phyloP scores from a whole-genome alignment of 2,797 vertebrate species.

The Kryptopterus vitreolus region DNA sequence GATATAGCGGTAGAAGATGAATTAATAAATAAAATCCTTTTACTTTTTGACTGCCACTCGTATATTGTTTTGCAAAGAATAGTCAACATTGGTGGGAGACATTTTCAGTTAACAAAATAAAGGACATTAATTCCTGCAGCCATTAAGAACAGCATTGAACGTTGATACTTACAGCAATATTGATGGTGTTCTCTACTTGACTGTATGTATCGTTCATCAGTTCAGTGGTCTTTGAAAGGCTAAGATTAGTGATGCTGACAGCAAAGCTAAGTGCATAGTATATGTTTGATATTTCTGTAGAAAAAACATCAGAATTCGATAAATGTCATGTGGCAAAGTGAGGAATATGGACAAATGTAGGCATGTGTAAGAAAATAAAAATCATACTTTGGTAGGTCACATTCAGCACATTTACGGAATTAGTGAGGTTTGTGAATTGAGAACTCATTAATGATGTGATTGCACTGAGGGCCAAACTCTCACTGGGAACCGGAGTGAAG shows the following conservation, averaged over 20 bases:
- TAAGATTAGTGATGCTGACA: conserved; percentile 14
- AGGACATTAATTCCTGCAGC: no score
- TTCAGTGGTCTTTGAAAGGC: not conserved
- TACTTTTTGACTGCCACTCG: no score
- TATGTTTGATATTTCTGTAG: conserved; percentile 20
- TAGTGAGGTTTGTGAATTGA: not conserved
- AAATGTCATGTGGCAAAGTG: not conserved
- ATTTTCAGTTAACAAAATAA: not conserved
- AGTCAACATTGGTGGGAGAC: not conserved
- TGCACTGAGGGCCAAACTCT: conserved; percentile 22
- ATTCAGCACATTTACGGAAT: conserved; percentile 9
- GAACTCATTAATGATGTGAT: not conserved
- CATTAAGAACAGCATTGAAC: not conserved
- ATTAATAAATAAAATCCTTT: no score
- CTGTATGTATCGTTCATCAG: conserved; percentile 6
- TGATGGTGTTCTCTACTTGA: not conserved
- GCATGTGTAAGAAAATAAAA: not conserved
- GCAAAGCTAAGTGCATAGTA: conserved; percentile 15
- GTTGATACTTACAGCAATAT: conserved; percentile 5
- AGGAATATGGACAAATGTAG: not conserved
- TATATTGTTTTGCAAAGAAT: not conserved
- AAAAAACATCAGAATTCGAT: not conserved
- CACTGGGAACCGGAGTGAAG: conserved; percentile 19
- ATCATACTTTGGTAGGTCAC: conserved; percentile 15
- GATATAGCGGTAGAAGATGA: no score